A percentile compares a stretch with the other conserved stretches of the same genome.
Conservation (phyloP, 2,797 vertebrate species). For the Myotis daubentonii region DNA sequence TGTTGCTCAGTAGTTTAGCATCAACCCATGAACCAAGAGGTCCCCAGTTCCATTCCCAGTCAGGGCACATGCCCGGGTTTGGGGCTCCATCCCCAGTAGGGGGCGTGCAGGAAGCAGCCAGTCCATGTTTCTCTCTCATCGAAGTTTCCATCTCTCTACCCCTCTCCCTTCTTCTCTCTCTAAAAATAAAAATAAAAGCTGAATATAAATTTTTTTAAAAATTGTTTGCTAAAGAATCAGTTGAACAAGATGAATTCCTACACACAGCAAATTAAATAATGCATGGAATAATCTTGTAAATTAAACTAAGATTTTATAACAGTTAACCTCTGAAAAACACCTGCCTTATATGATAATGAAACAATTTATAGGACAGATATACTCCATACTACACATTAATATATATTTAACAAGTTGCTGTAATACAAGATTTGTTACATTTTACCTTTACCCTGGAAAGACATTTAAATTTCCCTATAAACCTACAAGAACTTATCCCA, state of each 20-base stretch:
- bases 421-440: not conserved
- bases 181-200: too few species aligned
- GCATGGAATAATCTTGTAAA: conserved; percentile 33
- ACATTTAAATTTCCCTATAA: conserved; percentile 48
- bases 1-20: too few species aligned
- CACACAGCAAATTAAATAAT: not conserved
- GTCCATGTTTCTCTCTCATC: too few species aligned
- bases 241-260: not conserved
- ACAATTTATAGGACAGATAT: not conserved
- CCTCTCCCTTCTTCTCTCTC: too few species aligned
- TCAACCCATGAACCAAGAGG: too few species aligned
- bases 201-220: not conserved
- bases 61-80: too few species aligned
- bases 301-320: conserved; percentile 38
- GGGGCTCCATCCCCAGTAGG: too few species aligned
- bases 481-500: conserved; percentile 51
- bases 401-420: not conserved
- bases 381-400: not conserved
- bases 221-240: not conserved
- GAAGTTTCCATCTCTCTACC: too few species aligned
- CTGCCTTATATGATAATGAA: conserved; percentile 27
- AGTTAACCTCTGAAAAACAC: not conserved
- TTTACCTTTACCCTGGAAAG: conserved; percentile 29
- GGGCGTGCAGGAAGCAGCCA: too few species aligned
- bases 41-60: too few species aligned